A percentile compares a stretch with the other conserved stretches of the same genome.
Conservation (phyloP, 2,797 vertebrate genomes). For the Crocidura indochinensis region DNA sequence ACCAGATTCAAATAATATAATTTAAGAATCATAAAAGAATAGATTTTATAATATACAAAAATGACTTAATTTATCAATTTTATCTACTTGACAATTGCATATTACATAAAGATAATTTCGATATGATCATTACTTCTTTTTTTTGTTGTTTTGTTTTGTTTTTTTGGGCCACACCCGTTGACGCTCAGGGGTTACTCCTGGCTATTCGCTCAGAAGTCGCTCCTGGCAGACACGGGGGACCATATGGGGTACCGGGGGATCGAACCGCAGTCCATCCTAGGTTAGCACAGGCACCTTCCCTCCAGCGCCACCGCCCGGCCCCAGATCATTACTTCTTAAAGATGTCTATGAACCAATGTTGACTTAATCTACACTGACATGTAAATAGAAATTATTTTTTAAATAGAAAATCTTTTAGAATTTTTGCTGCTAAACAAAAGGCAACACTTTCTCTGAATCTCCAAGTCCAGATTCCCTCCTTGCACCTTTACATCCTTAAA, state of each 20-base stretch:
- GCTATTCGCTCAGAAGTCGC: too few species aligned
- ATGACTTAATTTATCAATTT: conserved; percentile 3
- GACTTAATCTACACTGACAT: background rate
- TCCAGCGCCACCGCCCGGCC: too few species aligned
- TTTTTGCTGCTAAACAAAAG: conserved; percentile 24
- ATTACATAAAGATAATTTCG: background rate
- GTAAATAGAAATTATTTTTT: conserved; percentile 12
- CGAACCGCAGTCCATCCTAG: too few species aligned
- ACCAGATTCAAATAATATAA: conserved; percentile 47
- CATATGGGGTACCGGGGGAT: too few species aligned
- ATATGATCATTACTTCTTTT: background rate
- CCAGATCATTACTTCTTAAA: background rate
- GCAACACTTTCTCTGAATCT: background rate
- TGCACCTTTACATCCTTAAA: background rate
- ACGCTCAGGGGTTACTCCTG: too few species aligned
- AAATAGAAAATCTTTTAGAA: conserved; percentile 22
- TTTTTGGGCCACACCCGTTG: too few species aligned
- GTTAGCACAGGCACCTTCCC: too few species aligned
- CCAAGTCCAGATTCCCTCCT: conserved; percentile 11
- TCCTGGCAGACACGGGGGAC: too few species aligned
- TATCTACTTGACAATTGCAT: background rate
- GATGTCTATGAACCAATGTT: background rate
- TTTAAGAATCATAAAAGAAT: background rate
- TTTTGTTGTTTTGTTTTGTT: too few species aligned
- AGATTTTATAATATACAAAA: conserved; percentile 51